Base-by-base conservation (phyloP, 2,888 invertebrate genomes). In the Drosophila ustulata region DNA sequence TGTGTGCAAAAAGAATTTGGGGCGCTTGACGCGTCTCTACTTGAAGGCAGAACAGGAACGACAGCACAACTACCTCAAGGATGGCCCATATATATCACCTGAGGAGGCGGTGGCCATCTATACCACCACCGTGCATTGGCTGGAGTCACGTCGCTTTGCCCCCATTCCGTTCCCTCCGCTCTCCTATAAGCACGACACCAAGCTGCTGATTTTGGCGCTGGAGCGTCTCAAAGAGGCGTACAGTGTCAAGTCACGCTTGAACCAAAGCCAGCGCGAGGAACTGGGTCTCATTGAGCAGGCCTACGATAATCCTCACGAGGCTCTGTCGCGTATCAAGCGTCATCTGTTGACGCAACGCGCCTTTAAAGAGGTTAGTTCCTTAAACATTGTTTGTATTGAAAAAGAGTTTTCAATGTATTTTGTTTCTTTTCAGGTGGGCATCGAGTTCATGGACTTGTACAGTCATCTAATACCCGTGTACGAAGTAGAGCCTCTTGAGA, bases 51-150 rank as follows among this genome's bases (percentile, higher is more conserved):
- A 99, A 92, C 99, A 99, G 92, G 99, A 99, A 92, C 93, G 99
- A 6, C 99, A 99, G 91, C 99, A 99, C 91, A 99, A 99, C 93
- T 99, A 99, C 92, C 93, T 99, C 87, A 99, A 99, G 95, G 99
- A 99, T 92, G 99, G 99, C 55, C 99, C 99, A 0, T 99, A 99
- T 93, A 98, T 99, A 88, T 98, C 98, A 1, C 99, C 99, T 0
- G 99, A 99, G 92, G 99, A 99, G 94, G 99, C 99, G 23, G 99
- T 99, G 11, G 99, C 99, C 32, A 99, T 99, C 91, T 99, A 99
- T 92, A 99, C 99, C 0, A 99, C 99, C 1, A 99, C 99, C 2
- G 99, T 99, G 0, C 99, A 99, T 93, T 99, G 99, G 99, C 93
- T 99, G 74, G 99, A 99, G 92, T 99, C 98, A 0, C 94, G 99